Conservation (phyloP, 2,113 vertebrate species). For the Saiga tatarica region DNA sequence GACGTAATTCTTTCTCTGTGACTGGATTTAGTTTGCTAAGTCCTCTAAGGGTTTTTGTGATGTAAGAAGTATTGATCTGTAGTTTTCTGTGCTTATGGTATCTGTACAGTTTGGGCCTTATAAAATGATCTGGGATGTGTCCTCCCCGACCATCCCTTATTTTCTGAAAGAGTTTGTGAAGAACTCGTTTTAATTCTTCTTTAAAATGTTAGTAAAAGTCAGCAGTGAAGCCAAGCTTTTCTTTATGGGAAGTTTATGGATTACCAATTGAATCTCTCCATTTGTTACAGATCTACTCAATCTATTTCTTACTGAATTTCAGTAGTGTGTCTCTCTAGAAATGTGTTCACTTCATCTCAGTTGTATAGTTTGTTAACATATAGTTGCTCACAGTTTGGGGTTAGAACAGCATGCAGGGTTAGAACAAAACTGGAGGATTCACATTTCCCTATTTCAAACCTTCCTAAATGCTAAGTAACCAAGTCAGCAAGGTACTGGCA, state of each 20-base stretch:
- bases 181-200: neutral
- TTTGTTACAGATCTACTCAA: neutral
- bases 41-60: neutral
- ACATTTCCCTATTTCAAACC: neutral
- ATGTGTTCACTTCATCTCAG: neutral
- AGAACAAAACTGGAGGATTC: neutral
- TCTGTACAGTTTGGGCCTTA: neutral
- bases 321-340: neutral
- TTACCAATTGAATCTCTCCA: neutral
- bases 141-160: fast-evolving
- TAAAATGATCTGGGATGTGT: neutral
- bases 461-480: neutral
- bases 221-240: neutral
- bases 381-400: neutral
- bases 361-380: no score
- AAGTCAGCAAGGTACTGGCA: fast-evolving
- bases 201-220: neutral
- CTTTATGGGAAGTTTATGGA: neutral
- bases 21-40: neutral
- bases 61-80: neutral
- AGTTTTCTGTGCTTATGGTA: neutral
- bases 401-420: no score
- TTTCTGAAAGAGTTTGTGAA: neutral
- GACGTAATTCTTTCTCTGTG: fast-evolving
- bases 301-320: neutral